phyloP scores from a whole-genome alignment of 30 jellyfish, hydroid and myxozoan species.

The Hydractinia symbiolongicarpus region DNA sequence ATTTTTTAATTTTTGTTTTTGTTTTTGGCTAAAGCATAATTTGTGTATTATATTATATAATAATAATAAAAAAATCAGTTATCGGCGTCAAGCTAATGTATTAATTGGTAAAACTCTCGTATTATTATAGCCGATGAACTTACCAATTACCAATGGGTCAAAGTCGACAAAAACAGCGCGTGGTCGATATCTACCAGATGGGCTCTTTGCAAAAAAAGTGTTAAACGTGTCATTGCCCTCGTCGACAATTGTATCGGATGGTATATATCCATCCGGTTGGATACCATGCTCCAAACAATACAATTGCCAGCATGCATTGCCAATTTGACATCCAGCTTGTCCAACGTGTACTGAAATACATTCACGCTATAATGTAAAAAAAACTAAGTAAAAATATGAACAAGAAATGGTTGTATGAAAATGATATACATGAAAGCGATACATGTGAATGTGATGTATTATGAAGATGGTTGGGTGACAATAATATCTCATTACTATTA shows the following conservation, averaged over 20 bases:
- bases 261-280: conserved; percentile 29
- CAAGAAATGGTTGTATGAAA: too few relatives aligned
- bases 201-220: conserved; percentile 31
- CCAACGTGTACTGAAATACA: conserved; percentile 13
- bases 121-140: neutral
- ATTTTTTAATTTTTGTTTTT: too few relatives aligned
- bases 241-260: conserved; percentile 15
- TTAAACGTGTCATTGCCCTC: conserved; percentile 19
- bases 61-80: too few relatives aligned
- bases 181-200: conserved; percentile 12
- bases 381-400: too few relatives aligned
- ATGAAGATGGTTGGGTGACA: too few relatives aligned
- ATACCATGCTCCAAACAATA: conserved; percentile 30
- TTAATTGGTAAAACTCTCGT: too few relatives aligned
- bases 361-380: neutral
- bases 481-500: too few relatives aligned
- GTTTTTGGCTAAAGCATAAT: too few relatives aligned
- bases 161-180: conserved; percentile 31
- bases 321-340: conserved; percentile 18
- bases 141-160: conserved; percentile 23
- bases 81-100: too few relatives aligned
- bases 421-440: too few relatives aligned
- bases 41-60: too few relatives aligned
- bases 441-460: too few relatives aligned
- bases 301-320: conserved; percentile 20